A percentile compares a stretch with the other conserved stretches of the same genome.
phyloP scores from a whole-genome alignment of 2,888 invertebrate genomes.

The Pecten maximus region DNA sequence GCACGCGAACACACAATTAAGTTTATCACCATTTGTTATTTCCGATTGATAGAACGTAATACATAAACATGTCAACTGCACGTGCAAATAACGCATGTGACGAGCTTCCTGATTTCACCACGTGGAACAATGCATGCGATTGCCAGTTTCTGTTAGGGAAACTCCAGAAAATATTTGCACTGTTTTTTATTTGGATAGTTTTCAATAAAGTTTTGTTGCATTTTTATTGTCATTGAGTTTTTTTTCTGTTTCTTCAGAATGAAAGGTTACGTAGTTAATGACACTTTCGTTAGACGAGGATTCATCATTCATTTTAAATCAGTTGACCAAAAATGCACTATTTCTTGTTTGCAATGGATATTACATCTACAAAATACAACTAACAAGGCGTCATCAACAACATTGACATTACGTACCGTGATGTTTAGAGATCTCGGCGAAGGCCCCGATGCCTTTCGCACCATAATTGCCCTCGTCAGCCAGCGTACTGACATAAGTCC shows the following conservation, averaged over 20 bases:
- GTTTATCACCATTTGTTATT: slow-evolving; percentile 9
- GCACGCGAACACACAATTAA: not conserved
- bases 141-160: not conserved
- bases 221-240: not conserved
- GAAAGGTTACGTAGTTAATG: too few relatives aligned
- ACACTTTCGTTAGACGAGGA: too few relatives aligned
- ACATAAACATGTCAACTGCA: not conserved
- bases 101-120: not conserved
- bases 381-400: too few relatives aligned
- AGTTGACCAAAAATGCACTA: too few relatives aligned
- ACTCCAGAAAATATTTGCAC: not conserved
- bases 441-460: slow-evolving; percentile 85
- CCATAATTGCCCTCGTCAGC: slow-evolving; percentile 91
- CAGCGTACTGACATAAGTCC: slow-evolving; percentile 90
- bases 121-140: not conserved
- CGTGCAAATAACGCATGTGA: not conserved
- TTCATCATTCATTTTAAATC: too few relatives aligned
- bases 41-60: not conserved
- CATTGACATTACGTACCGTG: slow-evolving; percentile 68
- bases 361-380: too few relatives aligned
- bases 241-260: too few relatives aligned
- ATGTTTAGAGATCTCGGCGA: slow-evolving; percentile 78
- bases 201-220: not conserved
- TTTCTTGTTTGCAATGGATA: too few relatives aligned
- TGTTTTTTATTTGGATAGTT: not conserved